Evolutionary conservation across 2,113 vertebrate genomes (phyloP), one percentile per base, ranked within the genome.

Genomic region (Trinectes maculatus): DNA sequence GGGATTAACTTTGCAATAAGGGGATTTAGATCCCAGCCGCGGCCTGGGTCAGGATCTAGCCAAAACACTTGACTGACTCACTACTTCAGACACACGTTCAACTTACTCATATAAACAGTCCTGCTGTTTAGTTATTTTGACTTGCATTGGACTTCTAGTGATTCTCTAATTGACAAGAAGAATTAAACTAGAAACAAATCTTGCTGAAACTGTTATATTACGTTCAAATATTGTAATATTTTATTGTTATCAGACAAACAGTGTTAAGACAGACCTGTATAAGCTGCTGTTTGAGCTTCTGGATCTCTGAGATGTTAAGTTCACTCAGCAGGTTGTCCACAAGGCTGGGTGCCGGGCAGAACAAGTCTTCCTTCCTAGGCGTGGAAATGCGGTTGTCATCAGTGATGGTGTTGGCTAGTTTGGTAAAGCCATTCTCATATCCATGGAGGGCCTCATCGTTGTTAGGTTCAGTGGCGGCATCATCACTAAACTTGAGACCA

Each of bases 221-320:
- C n/a, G n/a, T n/a, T n/a, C n/a, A n/a, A n/a, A n/a, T n/a, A n/a
- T n/a, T n/a, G n/a, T n/a, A n/a, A n/a, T n/a, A n/a, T n/a, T n/a
- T n/a, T n/a, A n/a, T n/a, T n/a, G n/a, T n/a, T n/a, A n/a, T n/a
- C n/a, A n/a, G n/a, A n/a, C n/a, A n/a, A n/a, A n/a, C n/a, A n/a
- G n/a, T n/a, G n/a, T n/a, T 9, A 26, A 58, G 33, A 31, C 78
- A 22, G 81, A 99, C 98, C 95, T 98, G 98, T 61, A 98, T 83
- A 42, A 99, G 93, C 85, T 99, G 98, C 79, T 99, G 98, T 83
- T 98, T 99, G 77, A 99, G 91, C 83, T 99, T 99, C 92, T 98
- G 98, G 91, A 99, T 99, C 91, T 99, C 98, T 1, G 96, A 98
- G 87, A 99, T 96, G 87, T 99, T 97, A 11, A 99, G 92, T 83